phyloP scores from a whole-genome alignment of 2,888 invertebrate genomes.

The Netelia melanura region DNA sequence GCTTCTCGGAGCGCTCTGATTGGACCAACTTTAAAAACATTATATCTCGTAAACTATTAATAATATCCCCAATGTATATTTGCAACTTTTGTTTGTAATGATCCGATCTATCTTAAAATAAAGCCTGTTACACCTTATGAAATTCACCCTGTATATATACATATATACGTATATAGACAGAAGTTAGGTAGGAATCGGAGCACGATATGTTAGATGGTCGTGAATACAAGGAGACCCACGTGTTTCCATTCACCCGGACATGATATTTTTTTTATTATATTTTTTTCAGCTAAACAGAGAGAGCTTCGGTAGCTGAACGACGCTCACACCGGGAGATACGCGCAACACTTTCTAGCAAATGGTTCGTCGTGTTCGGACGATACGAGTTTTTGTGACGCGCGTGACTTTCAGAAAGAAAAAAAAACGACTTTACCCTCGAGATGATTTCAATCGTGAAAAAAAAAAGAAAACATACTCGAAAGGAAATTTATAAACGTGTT shows the following conservation, averaged over 20 bases:
- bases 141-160: background rate
- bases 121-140: too few species aligned
- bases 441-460: background rate
- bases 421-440: background rate
- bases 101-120: too few species aligned
- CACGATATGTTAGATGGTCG: conserved; percentile 10
- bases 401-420: background rate
- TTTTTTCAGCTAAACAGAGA: conserved; percentile 8
- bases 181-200: conserved; percentile 10
- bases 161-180: background rate
- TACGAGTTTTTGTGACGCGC: background rate
- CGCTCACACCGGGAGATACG: background rate
- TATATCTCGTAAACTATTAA: too few species aligned
- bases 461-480: background rate
- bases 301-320: conserved; percentile 15
- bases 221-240: conserved; percentile 14
- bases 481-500: too few species aligned
- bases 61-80: too few species aligned
- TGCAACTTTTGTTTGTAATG: too few species aligned
- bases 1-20: too few species aligned
- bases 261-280: conserved; percentile 3
- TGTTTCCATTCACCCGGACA: conserved; percentile 36
- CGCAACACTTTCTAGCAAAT: conserved; percentile 11
- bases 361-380: conserved; percentile 11
- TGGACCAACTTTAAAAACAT: too few species aligned